Conservation (phyloP, 2,113 vertebrate species). For the Bufo bufo region DNA sequence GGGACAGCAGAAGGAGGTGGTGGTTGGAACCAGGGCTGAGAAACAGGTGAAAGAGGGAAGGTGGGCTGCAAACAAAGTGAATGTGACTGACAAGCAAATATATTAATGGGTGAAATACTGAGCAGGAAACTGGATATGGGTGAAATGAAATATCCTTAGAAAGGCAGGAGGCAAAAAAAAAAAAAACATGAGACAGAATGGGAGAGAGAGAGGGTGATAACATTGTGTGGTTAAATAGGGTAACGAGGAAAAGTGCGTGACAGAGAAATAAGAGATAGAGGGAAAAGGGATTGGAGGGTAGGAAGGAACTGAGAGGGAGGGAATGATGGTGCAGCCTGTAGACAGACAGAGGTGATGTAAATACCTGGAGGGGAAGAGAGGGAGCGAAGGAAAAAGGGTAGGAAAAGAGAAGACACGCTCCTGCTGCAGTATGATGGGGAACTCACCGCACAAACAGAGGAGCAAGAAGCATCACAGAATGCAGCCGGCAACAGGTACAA, state of each 20-base stretch:
- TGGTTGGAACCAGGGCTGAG: background rate
- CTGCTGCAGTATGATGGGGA: constrained; percentile 59
- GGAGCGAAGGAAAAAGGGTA: constrained; percentile 28
- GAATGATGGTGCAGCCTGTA: constrained; percentile 51
- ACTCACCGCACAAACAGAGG: constrained; percentile 58
- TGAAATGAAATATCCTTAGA: background rate
- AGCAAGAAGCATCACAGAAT: constrained; percentile 58
- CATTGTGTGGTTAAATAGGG: constrained; percentile 29
- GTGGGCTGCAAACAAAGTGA: background rate
- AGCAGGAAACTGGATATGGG: background rate
- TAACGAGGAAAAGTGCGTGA: background rate
- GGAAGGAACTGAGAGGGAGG: constrained; percentile 24
- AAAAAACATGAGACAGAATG: constrained; percentile 23
- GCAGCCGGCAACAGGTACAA: constrained; percentile 58
- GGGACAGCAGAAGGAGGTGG: background rate
- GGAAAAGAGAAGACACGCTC: constrained; percentile 45
- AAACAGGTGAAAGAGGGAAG: background rate
- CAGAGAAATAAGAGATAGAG: constrained; percentile 20
- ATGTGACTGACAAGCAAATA: background rate
- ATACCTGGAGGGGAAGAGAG: constrained; percentile 51
- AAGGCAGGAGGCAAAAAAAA: background rate
- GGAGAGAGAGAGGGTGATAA: constrained; percentile 26
- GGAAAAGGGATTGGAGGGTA: constrained; percentile 17
- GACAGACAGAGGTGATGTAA: constrained; percentile 56
- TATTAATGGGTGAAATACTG: background rate